A percentile compares a stretch with the other conserved stretches of the same genome.
Evolutionary conservation across 2,113 vertebrate species (phyloP).

Genomic region (Phylloscopus trochilus): DNA sequence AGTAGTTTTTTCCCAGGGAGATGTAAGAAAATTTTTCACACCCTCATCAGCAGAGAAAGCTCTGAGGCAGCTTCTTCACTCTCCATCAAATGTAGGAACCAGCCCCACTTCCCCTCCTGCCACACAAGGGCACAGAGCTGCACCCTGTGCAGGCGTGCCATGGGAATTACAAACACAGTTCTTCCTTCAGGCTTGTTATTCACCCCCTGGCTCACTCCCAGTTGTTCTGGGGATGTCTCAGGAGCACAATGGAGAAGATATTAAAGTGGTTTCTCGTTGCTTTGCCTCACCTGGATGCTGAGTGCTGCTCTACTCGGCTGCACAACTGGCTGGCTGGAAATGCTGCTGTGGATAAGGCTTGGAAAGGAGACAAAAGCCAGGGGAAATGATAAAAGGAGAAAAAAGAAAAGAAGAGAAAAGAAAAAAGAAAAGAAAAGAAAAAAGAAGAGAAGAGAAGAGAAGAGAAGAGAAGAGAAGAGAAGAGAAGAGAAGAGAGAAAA

Average conservation of each 20-base stretch:
- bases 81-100: fast-evolving
- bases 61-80: background rate
- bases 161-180: conserved; percentile 20
- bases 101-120: fast-evolving
- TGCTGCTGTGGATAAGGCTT: background rate
- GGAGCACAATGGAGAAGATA: background rate
- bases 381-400: background rate
- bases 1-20: background rate
- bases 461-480: too few relatives aligned
- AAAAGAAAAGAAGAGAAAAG: too few relatives aligned
- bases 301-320: background rate
- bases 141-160: background rate
- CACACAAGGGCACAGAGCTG: background rate
- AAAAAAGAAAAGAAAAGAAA: too few relatives aligned
- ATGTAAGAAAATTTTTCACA: background rate
- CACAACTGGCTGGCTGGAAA: background rate
- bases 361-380: background rate
- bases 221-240: background rate
- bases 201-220: background rate
- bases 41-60: background rate
- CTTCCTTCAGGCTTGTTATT: background rate
- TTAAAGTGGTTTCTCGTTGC: fast-evolving
- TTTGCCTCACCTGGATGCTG: background rate
- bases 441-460: too few relatives aligned
- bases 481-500: too few relatives aligned